Evolutionary conservation across 1,140 invertebrate species (phyloP).

Genomic region (Drosophila orosa): DNA sequence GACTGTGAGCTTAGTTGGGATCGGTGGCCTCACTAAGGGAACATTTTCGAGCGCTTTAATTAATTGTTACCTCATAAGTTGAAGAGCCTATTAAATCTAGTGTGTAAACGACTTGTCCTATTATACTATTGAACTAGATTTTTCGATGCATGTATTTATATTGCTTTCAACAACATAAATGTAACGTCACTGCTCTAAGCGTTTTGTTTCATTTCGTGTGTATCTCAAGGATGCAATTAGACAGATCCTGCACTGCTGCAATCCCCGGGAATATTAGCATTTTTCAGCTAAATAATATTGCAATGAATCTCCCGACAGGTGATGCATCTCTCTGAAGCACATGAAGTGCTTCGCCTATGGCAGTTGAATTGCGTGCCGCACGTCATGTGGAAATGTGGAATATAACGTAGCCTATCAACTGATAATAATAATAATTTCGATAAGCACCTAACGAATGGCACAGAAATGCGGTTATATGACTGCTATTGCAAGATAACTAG

Average conservation of each 20-base stretch:
- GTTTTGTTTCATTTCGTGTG: slow-evolving; percentile 2
- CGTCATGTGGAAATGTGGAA: slow-evolving; percentile 25
- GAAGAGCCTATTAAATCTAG: slow-evolving; percentile 63
- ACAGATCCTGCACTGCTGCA: neutral
- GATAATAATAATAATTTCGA: slow-evolving; percentile 20
- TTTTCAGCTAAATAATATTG: slow-evolving; percentile 15
- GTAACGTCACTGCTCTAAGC: slow-evolving; percentile 6
- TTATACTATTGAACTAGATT: slow-evolving; percentile 44
- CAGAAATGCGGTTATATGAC: slow-evolving; percentile 16
- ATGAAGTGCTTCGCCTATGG: neutral
- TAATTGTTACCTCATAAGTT: slow-evolving; percentile 67
- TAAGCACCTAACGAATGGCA: slow-evolving; percentile 11
- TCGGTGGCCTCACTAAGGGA: slow-evolving; percentile 14
- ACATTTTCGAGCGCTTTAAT: slow-evolving; percentile 60
- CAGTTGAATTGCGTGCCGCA: slow-evolving; percentile 23
- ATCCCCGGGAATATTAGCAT: neutral
- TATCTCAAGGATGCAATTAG: neutral
- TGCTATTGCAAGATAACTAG: slow-evolving; percentile 1
- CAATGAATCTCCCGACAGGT: neutral
- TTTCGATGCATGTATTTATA: slow-evolving; percentile 63
- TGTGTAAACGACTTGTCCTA: slow-evolving; percentile 59
- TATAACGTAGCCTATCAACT: slow-evolving; percentile 16
- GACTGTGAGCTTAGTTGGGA: slow-evolving; percentile 32
- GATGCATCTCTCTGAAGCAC: neutral
- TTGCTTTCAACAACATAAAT: slow-evolving; percentile 41